Base-by-base conservation (phyloP, 2,113 vertebrate species). In the Mesembrinibis cayennensis region DNA sequence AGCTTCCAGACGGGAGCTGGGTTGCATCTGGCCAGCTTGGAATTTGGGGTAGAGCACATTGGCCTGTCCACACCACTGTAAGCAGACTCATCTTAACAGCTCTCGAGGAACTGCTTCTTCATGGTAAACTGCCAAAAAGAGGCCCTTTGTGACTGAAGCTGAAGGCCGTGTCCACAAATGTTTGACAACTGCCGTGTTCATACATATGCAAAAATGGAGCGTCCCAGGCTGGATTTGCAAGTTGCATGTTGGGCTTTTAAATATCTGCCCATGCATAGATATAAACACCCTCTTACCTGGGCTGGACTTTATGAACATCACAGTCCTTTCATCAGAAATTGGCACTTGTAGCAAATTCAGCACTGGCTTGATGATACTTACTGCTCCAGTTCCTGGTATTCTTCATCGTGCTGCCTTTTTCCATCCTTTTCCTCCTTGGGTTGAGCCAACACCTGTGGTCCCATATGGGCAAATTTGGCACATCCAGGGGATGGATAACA, bases 401-500 rank as follows among this genome's bases (percentile, higher is more conserved):
- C 61, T 93, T 82, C 76, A 66, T 92, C 81, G 85, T 61, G 27
- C 52, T 93, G 87, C 47, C 49, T 89, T 95, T 95, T 83, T 67
- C 91, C 22, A 45, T 87, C 69, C 67, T 93, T 93, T 87, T 93
- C 66, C 79, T 95, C 71, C 40, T 63, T 93, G 38, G 34, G 13
- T 59, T 92, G 77, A 95, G 45, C 90, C 87, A 93, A 88, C 83
- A 93, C 94, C 95, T 95, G 77, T 93, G 62, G 50, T 84, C 93
- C 73, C 95, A 87, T 90, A 93, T 55, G 88, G 96, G 94, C 95
- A 95, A 78, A 90, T 82, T 44, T 97, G 95, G 93, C 93, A 93
- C 65, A 53, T 94, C 70, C 40, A 47, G 47, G 27, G 65, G 34
- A 45, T 79, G 91, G 85, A 89, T 93, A 96, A 96, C 92, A 96